Base-by-base conservation (phyloP, 2,113 vertebrate genomes). In the Chrysemys picta region DNA sequence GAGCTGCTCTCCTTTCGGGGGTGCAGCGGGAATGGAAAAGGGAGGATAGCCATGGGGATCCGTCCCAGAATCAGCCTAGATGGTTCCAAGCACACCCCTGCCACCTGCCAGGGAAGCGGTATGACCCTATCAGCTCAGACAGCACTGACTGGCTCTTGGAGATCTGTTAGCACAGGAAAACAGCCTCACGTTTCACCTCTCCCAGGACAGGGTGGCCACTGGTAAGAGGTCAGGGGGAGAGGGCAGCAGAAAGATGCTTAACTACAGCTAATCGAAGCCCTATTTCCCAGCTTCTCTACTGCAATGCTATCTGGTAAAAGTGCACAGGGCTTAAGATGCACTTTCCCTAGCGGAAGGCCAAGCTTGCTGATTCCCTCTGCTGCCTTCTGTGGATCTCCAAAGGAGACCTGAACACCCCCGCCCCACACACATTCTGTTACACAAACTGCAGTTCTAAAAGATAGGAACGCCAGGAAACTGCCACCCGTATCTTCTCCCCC, bases 341-440 rank as follows among this genome's bases (percentile, higher is more conserved):
- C 54, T 25, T 85, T 10, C 54, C 35, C 47, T 47, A 29, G 2
- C 49, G 11, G 47, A 42, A 56, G 57, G 45, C n/a, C 80, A 84
- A 38, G 2, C 11, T 78, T 13, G 54, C 11, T 38, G 25, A 29
- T 50, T 52, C 29, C 72, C 1, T 0, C 53, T 57, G 65, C 75
- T 7, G 27, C 50, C 10, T 27, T 14, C 80, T 7, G 84, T 5
- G 22, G 75, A 10, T 87, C 80, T 80, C 87, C 52, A 35, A 2
- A 0, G 7, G 27, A 12, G 14, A 21, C 3, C 24, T 19, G 42
- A n/a, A 45, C 69, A 27, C 2, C 59, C 13, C 59, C 6, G 50
- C 80, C 47, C 1, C 3, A 11, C 0, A 0, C 54, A 1, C 3
- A 16, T 9, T 11, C 31, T 38, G 2, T 13, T 81, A 47, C 45